Evolutionary conservation across 2,113 vertebrate genomes (phyloP), one percentile per base, ranked within the genome.

Genomic region (Gavialis gangeticus): DNA sequence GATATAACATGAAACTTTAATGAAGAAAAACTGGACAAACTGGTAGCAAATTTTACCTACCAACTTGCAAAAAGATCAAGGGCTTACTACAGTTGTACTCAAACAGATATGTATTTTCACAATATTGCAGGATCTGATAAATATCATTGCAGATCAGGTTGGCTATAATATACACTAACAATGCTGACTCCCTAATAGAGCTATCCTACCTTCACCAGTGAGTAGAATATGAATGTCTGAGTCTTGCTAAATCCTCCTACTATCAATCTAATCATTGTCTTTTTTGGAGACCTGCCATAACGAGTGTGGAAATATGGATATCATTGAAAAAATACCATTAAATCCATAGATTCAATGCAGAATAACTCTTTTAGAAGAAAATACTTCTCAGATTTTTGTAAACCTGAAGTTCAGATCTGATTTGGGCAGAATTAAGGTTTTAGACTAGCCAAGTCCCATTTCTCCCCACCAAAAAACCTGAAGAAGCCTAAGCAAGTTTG

Each of bases 21-120:
- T 84, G 85, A 94, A 95, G 58, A 96, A 89, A 69, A 95, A 80
- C 30, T 16, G 66, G 66, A 69, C 16, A 69, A 69, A 34, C 94
- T 96, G 94, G 93, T 95, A 56, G 80, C 82, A 91, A 93, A 94
- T 95, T 94, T 97, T 96, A 92, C 95, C 96, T 96, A 96, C 93
- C 75, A 92, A 90, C 96, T 95, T 1, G 95, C 91, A 94, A 94
- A 96, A 96, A 97, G 91, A 95, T 96, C 96, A 96, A 92, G 94
- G 91, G 77, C 96, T 96, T 93, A 94, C 77, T 95, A 54, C 95
- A 96, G 86, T 79, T 85, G 89, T 95, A 88, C 11, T 67, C 17
- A 69, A 30, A 69, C 92, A 95, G 84, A 79, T 96, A 55, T 82
- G 96, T 90, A 82, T 81, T 91, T 34, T 90, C 90, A 89, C 86